Base-by-base conservation (phyloP, 1,140 invertebrate species). In the Lasioglossum baleicum region DNA sequence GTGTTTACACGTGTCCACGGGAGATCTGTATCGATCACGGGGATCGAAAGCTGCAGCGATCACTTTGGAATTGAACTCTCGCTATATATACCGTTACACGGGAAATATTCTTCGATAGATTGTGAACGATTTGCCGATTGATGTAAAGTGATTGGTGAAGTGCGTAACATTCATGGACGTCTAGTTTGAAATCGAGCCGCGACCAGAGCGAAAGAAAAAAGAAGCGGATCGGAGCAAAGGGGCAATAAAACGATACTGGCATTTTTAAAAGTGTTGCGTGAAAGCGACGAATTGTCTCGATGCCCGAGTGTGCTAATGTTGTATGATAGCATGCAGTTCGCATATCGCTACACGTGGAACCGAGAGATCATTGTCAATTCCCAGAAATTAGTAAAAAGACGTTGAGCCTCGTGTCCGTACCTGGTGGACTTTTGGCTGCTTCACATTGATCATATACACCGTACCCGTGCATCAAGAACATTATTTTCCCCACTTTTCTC, bases 361-460 rank as follows among this genome's bases (percentile, higher is more conserved):
- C 95, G 96, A 93, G 96, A 97, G 93, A 97, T 97, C 93, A 96
- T 97, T 93, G 95, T 97, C 93, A 97, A 97, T 93, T 97, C 96
- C 90, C 96, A 97, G 92, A 97, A 97, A 94, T 94, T 97, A 87
- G 96, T 97, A 84, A 97, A 97, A 93, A 96, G 96, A 96, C 96
- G 96, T 94, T 94, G 94, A 94, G 85, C 83, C 53, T 75, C 51
- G 22, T 44, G 35, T 68, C 60, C 17, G 22, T 31, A 15, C 65
- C 65, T 22, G 26, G 22, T 58, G 80, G 51, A 75, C 67, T 61
- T 48, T 48, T 68, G 31, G 17, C 13, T 44, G 7, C 20, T 73
- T 66, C 22, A 44, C 69, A 22, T 44, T 11, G 5, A 73, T 42
- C 15, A 64, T 10, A 13, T 53, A 69, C 22, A 79, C n/a, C 64